Base-by-base conservation (phyloP, 2,888 invertebrate species). In the Tiliacea citrago region DNA sequence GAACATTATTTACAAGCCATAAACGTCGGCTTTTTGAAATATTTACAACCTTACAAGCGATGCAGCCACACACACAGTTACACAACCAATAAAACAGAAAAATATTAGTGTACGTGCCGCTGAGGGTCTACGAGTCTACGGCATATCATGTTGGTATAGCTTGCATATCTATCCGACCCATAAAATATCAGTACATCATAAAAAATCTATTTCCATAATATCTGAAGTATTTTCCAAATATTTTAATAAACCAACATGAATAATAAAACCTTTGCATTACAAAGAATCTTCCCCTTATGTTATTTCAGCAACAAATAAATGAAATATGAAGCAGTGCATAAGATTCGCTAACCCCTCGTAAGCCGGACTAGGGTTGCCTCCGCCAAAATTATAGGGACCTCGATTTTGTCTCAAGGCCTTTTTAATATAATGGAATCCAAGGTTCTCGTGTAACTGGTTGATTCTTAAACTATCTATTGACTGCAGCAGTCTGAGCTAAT, bases 401-500 rank as follows among this genome's bases (percentile, higher is more conserved):
- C 39, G 73, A 53, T 58, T 29, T 69, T 78, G 2, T 35, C 8
- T 7, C 42, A 45, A 66, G 53, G 3, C 16, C 47, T 61, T 67
- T 73, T 75, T 65, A 58, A 39, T 39, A 35, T 69, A 47, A 74
- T 75, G 24, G 51, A 21, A 72, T 63, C 29, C 35, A 75, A 69
- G 86, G 77, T 21, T 88, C 88, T 81, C 57, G 47, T 21, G 73
- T 78, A 69, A 77, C 67, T 90, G 89, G 91, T 74, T 73, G 75
- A 86, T 86, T 85, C 73, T 82, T 83, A 75, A 80, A 83, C 85
- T 84, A 78, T 81, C 82, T 77, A 79, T 79, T 83, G 84, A 73
- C 78, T 81, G 79, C 76, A 79, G 85, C 84, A 76, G 85, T 82
- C 85, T 80, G 82, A 88, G 85, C 88, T 93, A 92, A 93, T 93